Conservation (phyloP, 2,888 invertebrate species). For the Amiota communis region DNA sequence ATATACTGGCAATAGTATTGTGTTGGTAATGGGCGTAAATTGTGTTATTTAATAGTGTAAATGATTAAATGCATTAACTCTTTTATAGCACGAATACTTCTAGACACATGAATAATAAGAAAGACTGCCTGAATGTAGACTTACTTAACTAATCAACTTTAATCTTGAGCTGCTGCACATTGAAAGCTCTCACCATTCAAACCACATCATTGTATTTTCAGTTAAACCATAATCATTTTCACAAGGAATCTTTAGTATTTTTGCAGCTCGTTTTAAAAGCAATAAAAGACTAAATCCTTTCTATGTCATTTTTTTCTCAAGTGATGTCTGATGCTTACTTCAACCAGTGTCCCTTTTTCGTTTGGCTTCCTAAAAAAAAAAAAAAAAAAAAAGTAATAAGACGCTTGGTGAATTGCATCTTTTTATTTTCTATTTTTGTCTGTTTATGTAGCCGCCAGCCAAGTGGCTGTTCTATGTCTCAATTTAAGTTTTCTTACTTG, state of each 20-base stretch:
- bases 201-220: too few species aligned
- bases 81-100: too few species aligned
- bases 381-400: not conserved
- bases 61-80: too few species aligned
- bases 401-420: slow-evolving; percentile 20
- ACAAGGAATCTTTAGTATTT: not conserved
- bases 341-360: not conserved
- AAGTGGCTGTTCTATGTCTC: slow-evolving; percentile 4
- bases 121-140: too few species aligned
- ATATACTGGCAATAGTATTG: too few species aligned
- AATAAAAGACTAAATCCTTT: slow-evolving; percentile 57
- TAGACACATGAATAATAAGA: too few species aligned
- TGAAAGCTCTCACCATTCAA: too few species aligned
- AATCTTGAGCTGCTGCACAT: too few species aligned
- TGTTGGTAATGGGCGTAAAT: too few species aligned
- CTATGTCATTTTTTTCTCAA: slow-evolving; percentile 37
- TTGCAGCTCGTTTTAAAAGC: slow-evolving; percentile 56
- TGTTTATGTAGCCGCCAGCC: not conserved
- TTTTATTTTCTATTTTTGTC: slow-evolving; percentile 6
- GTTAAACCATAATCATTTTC: too few species aligned
- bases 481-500: slow-evolving; percentile 1
- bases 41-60: too few species aligned
- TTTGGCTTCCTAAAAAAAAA: not conserved
- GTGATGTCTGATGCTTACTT: slow-evolving; percentile 8
- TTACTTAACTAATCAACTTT: too few species aligned